Evolutionary conservation across 2,888 invertebrate species (phyloP).

Genomic region (Tinea semifulvella): DNA sequence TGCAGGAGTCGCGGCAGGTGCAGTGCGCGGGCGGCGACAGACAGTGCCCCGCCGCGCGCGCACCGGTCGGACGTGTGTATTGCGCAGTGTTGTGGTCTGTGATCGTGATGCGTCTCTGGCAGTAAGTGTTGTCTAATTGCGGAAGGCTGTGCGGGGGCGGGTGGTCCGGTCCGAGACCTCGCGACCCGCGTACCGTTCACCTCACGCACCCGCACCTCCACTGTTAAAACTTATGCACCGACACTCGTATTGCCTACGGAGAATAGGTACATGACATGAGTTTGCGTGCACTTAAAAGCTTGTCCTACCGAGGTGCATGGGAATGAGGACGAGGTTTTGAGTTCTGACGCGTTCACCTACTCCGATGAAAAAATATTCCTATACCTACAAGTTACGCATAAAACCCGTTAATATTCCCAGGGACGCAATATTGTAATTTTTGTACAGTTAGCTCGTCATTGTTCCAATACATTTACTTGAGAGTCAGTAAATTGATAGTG

Average conservation of each 20-base stretch:
- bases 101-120: slow-evolving; percentile 6
- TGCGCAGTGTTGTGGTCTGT: neutral
- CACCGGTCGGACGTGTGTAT: neutral
- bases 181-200: slow-evolving; percentile 16
- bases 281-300: slow-evolving; percentile 11
- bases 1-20: slow-evolving; percentile 2
- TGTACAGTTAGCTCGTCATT: too few species aligned
- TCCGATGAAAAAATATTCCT: neutral
- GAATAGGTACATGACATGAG: slow-evolving; percentile 9
- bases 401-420: slow-evolving; percentile 2
- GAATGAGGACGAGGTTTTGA: slow-evolving; percentile 9
- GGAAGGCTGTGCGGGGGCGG: slow-evolving; percentile 14
- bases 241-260: neutral
- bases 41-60: slow-evolving; percentile 8
- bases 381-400: neutral
- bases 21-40: neutral
- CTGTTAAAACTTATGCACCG: slow-evolving; percentile 1
- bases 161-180: slow-evolving; percentile 14
- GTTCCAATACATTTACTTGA: too few species aligned
- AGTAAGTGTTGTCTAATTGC: slow-evolving; percentile 9
- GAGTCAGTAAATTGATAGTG: too few species aligned
- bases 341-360: slow-evolving; percentile 1
- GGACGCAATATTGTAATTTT: too few species aligned
- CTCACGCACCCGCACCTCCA: slow-evolving; percentile 11
- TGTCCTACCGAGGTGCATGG: neutral